Base-by-base conservation (phyloP, 2,888 invertebrate species). In the Drosophila meridiana region DNA sequence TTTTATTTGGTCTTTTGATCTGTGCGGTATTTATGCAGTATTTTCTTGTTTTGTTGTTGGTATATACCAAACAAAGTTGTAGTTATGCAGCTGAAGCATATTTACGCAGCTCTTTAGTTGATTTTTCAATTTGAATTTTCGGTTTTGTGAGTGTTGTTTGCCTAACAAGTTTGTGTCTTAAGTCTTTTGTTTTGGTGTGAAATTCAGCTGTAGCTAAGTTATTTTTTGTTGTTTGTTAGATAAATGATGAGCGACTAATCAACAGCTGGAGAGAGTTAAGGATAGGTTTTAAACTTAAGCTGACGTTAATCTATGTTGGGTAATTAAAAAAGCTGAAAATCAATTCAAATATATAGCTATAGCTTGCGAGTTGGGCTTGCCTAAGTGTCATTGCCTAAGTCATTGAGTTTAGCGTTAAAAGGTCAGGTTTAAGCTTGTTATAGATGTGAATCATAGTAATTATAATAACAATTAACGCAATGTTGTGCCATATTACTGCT, bases 181-280 rank as follows among this genome's bases (percentile, higher is more conserved):
- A 79, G 89, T 89, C 84, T 76, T 89, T 87, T 77, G 77, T 76
- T 63, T 70, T 28, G 14, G 43, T 69, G 43, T 53, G 28, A 45
- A 59, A 32, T 14, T n/a, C 34, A 68, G 60, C 38, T 52, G 8
- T 30, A 53, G 14, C 38, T 7, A 40, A 38, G 26, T 36, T 4
- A 20, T 20, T 7, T 36, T 52, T 34, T 52, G 20, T 0, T 36
- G 36, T 20, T 52, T 36, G 52, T 52, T 69, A 30, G 50, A 69
- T n/a, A 13, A 2, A 26, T 13, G 13, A 69, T 52, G 53, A 38
- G 53, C 1, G 26, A 34, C 50, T 14, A 38, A 55, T 38, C 38
- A 43, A 20, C 47, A 36, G 5, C 9, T n/a, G 26, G 53, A 70
- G 61, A 56, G 48, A 47, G 52, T 47, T 38, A 43, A 56, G 34